Evolutionary conservation across 1,140 invertebrate species (phyloP).

Genomic region (Temnothorax nylanderi): DNA sequence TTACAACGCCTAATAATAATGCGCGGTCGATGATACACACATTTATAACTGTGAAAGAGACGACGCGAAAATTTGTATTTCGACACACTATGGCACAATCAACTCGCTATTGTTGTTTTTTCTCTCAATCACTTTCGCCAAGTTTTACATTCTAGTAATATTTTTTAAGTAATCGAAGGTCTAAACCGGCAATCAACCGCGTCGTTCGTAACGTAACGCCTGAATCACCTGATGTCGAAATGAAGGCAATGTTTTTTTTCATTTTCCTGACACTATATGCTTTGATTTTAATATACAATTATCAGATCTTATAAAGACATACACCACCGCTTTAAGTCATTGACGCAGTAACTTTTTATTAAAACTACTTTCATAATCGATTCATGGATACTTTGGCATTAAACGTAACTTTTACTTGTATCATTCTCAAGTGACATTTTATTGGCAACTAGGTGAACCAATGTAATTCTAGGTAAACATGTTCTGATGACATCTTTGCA

Average conservation of each 20-base stretch:
- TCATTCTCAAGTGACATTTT: constrained; percentile 38
- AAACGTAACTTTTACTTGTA: constrained; percentile 61
- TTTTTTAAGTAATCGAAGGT: constrained; percentile 18
- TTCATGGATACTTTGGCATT: constrained; percentile 63
- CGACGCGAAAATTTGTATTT: constrained; percentile 11
- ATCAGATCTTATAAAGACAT: constrained; percentile 31
- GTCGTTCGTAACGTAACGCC: constrained; percentile 29
- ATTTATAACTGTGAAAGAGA: not conserved
- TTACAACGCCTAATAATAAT: constrained; percentile 50
- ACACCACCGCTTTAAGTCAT: not conserved
- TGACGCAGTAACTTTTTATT: constrained; percentile 55
- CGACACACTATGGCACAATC: constrained; percentile 12
- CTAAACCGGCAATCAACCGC: constrained; percentile 37
- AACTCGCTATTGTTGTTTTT: constrained; percentile 4
- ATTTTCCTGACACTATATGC: not conserved
- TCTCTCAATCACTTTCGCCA: not conserved
- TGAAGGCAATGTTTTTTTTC: constrained; percentile 16
- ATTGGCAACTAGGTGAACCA: constrained; percentile 18
- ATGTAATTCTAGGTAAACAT: constrained; percentile 27
- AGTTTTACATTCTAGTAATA: constrained; percentile 10
- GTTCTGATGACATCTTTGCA: constrained; percentile 27
- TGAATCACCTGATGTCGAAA: constrained; percentile 37
- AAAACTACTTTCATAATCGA: constrained; percentile 62
- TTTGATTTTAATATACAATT: constrained; percentile 30
- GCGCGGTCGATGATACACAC: not conserved